Evolutionary conservation across 2,888 invertebrate genomes (phyloP).

Genomic region (Norana najaformis): DNA sequence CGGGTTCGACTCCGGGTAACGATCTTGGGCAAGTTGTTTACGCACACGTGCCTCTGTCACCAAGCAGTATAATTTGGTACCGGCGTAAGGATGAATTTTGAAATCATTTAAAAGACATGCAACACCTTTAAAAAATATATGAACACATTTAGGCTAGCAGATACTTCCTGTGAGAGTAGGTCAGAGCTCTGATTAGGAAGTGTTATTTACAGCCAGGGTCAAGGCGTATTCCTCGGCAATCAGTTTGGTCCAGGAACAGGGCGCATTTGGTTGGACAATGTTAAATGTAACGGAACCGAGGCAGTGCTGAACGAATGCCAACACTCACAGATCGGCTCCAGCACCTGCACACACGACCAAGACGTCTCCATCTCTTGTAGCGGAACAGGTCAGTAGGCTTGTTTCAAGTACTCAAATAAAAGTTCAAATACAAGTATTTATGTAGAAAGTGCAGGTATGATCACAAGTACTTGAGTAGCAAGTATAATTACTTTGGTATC

Average conservation of each 20-base stretch:
- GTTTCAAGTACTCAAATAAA: too few species aligned
- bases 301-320: neutral
- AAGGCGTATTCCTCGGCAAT: neutral
- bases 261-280: conserved; percentile 26
- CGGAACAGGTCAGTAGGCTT: neutral
- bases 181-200: too few species aligned
- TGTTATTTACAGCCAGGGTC: neutral
- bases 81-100: too few species aligned
- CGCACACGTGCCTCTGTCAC: too few species aligned
- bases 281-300: conserved; percentile 19
- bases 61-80: too few species aligned
- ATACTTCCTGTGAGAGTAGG: too few species aligned
- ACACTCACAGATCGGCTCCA: conserved; percentile 2
- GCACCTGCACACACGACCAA: conserved; percentile 16
- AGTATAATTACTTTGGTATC: too few species aligned
- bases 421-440: neutral
- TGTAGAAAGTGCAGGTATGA: neutral
- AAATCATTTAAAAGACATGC: too few species aligned
- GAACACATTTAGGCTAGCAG: too few species aligned
- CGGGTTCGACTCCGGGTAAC: too few species aligned
- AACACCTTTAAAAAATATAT: too few species aligned
- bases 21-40: too few species aligned
- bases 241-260: conserved; percentile 9
- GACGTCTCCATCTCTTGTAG: conserved; percentile 22
- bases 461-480: neutral